Conservation (phyloP, 2,888 invertebrate species). For the Watsonalla binaria region DNA sequence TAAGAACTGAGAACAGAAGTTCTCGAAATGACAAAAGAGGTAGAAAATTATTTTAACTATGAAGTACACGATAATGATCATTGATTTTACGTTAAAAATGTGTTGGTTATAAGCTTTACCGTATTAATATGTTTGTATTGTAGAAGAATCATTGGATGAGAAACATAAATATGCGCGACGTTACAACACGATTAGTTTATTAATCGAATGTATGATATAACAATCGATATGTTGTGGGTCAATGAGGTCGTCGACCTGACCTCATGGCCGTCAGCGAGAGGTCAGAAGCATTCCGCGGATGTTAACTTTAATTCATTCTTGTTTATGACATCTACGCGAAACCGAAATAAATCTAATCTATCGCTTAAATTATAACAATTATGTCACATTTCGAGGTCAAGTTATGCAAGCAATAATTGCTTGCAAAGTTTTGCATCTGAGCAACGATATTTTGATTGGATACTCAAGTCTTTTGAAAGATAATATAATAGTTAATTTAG, state of each 20-base stretch:
- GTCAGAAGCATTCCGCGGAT: neutral
- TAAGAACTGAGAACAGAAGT: too few species aligned
- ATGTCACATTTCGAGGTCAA: neutral
- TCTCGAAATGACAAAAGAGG: too few species aligned
- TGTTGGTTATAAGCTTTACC: too few species aligned
- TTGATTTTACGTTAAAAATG: too few species aligned
- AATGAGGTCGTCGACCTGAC: conserved; percentile 23
- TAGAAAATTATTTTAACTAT: too few species aligned
- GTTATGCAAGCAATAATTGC: neutral
- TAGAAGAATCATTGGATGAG: conserved; percentile 16
- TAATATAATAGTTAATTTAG: neutral
- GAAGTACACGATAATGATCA: too few species aligned
- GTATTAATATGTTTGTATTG: too few species aligned
- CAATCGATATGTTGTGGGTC: conserved; percentile 26
- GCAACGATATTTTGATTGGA: neutral
- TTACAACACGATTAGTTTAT: conserved; percentile 22
- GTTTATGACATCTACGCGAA: neutral
- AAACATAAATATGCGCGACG: conserved; percentile 16
- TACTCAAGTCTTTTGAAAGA: neutral
- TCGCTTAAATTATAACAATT: neutral
- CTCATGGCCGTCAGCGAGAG: conserved; percentile 18
- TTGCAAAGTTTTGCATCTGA: neutral
- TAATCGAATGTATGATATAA: conserved; percentile 35
- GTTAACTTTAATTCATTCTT: neutral
- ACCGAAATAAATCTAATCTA: neutral